These are phyloP conservation scores for Cebidichthys violaceus DNA, from an alignment of 2,113 vertebrate genomes.

Conservation along the genomic window DNA sequence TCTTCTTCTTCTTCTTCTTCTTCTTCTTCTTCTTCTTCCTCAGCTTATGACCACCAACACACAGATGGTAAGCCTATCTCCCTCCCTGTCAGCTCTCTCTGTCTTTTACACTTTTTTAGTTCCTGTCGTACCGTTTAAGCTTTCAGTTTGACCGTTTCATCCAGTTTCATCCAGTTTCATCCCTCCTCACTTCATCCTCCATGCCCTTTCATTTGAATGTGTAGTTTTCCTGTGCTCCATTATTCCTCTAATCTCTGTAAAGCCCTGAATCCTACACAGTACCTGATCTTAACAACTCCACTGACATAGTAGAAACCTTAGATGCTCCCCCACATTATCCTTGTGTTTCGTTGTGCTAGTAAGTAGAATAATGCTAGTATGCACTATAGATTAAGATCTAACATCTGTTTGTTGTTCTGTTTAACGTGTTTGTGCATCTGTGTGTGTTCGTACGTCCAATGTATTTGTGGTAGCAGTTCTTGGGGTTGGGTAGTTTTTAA, in stretches of 20 bases:
- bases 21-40: slow-evolving; percentile 84
- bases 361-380: slow-evolving; percentile 44
- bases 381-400: slow-evolving; percentile 48
- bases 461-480: slow-evolving; percentile 28
- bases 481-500: slow-evolving; percentile 9
- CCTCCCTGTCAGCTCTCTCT: slow-evolving; percentile 82
- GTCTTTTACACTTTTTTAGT: slow-evolving; percentile 69
- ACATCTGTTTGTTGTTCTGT: slow-evolving; percentile 73
- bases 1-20: slow-evolving; percentile 41
- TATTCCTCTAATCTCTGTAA: slow-evolving; percentile 64
- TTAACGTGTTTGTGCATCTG: slow-evolving; percentile 59
- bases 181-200: slow-evolving; percentile 59
- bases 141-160: slow-evolving; percentile 70
- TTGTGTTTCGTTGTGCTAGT: slow-evolving; percentile 63
- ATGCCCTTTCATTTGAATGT: slow-evolving; percentile 71
- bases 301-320: slow-evolving; percentile 65
- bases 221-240: slow-evolving; percentile 64
- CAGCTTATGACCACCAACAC: slow-evolving; percentile 98
- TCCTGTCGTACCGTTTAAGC: slow-evolving; percentile 68
- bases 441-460: slow-evolving; percentile 42
- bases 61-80: slow-evolving; percentile 96
- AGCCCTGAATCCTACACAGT: slow-evolving; percentile 64
- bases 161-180: slow-evolving; percentile 61
- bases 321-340: slow-evolving; percentile 67
- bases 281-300: slow-evolving; percentile 57